Base-by-base conservation (phyloP, 2,888 invertebrate species). In the Scelioninae gen. 2 region DNA sequence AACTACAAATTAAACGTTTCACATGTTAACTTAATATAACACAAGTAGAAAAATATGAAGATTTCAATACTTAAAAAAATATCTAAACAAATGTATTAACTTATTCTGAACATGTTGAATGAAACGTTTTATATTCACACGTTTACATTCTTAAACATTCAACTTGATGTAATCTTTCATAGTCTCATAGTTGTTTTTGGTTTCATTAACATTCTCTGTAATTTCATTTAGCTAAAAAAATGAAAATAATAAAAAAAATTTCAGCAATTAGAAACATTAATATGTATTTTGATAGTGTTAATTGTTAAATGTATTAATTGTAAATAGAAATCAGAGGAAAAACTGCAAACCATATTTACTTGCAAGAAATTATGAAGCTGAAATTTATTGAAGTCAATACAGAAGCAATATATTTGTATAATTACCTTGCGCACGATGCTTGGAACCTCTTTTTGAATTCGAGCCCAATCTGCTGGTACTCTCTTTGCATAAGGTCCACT, bases 401-500 rank as follows among this genome's bases (percentile, higher is more conserved):
- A 33, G 3, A n/a, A n/a, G 9, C 1, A n/a, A 33, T 2, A 33
- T 11, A 10, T 13, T 37, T 55, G 37, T 37, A 7, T 15, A 35
- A 7, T 19, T 86, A 89, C 89, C 87, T 89, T 89, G 76, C 89
- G 87, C 69, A 89, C 83, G 72, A 90, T 86, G 76, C 81, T 84
- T 11, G 90, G 89, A 81, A 87, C 87, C 71, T 88, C 88, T 76
- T 85, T 86, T 50, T 87, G 85, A 78, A 90, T 89, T 58, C 87
- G 86, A 55, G 87, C 86, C 89, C 89, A 89, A 79, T 89, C 88
- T 45, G 81, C 82, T 25, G 90, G 90, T 52, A 87, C 85, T 45
- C 85, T 81, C 74, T 88, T 86, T 77, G 89, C 89, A 53, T 88
- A 86, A 22, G 89, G 89, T 55, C 89, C 89, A 83, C 87, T 87